A percentile compares a stretch with the other conserved stretches of the same genome.
Evolutionary conservation across 2,113 vertebrate genomes (phyloP).

Genomic region (Theropithecus gelada): DNA sequence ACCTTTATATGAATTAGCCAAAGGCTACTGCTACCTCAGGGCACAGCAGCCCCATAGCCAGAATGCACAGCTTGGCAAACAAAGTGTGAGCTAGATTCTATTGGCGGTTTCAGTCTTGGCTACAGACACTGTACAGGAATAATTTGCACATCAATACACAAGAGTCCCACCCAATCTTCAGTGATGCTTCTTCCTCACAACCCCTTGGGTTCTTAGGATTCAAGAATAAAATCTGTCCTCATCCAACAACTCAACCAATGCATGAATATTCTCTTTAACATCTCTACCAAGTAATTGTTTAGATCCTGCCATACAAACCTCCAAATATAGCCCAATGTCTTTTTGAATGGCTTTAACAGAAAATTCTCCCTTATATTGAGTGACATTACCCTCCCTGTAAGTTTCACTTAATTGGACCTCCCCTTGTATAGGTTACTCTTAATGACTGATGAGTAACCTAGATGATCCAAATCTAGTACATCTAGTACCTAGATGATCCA

Average conservation of each 20-base stretch:
- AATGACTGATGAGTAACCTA: not conserved
- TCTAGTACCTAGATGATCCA: not conserved
- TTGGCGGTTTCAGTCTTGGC: not conserved
- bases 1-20: slow-evolving; percentile 33
- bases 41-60: not conserved
- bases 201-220: not conserved
- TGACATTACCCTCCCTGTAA: not conserved
- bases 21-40: not conserved
- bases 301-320: not conserved
- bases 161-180: not conserved
- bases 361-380: slow-evolving; percentile 33
- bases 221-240: not conserved
- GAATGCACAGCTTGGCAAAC: not conserved
- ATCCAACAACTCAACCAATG: slow-evolving; percentile 9
- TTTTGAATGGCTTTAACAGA: slow-evolving; percentile 18
- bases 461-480: not conserved
- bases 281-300: not conserved
- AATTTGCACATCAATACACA: not conserved
- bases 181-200: not conserved
- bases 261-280: slow-evolving; percentile 24
- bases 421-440: not conserved
- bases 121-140: not conserved
- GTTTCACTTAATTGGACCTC: not conserved
- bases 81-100: not conserved
- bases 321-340: not conserved